Percentiles rank a stretch among this genome's conserved stretches.
Conservation (phyloP, 35 echinoderm and acorn worm genomes). For the Ophioderma brevispina region DNA sequence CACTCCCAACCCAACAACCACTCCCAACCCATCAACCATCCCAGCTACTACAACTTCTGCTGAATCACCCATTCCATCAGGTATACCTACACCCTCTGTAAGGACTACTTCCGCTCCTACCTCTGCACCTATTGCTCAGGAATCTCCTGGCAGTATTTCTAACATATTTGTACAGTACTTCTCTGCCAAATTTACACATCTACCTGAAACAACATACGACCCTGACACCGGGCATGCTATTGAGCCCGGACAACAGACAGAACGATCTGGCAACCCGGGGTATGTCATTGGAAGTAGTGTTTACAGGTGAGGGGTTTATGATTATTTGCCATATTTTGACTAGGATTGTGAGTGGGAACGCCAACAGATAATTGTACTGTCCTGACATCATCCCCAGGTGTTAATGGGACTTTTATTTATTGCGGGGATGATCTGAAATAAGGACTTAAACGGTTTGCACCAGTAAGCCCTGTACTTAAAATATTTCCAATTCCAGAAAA, state of each 20-base stretch:
- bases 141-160: no score
- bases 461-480: no score
- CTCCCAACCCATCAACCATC: no score
- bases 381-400: background rate
- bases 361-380: background rate
- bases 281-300: conserved; percentile 75
- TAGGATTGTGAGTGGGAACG: conserved; percentile 55
- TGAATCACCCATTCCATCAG: no score
- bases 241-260: background rate
- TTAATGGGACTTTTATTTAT: conserved; percentile 45
- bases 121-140: no score
- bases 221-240: background rate
- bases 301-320: conserved; percentile 66
- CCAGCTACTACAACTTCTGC: no score
- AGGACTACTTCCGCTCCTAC: background rate
- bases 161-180: conserved; percentile 71
- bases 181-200: conserved; percentile 65
- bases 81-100: background rate
- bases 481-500: no score
- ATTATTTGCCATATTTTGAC: conserved; percentile 41
- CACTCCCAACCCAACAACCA: no score
- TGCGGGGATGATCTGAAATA: no score
- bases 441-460: no score
- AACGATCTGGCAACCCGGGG: conserved; percentile 89
- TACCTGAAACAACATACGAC: conserved; percentile 10